Base-by-base conservation (phyloP, 2,888 invertebrate species). In the Trimorus sp. region DNA sequence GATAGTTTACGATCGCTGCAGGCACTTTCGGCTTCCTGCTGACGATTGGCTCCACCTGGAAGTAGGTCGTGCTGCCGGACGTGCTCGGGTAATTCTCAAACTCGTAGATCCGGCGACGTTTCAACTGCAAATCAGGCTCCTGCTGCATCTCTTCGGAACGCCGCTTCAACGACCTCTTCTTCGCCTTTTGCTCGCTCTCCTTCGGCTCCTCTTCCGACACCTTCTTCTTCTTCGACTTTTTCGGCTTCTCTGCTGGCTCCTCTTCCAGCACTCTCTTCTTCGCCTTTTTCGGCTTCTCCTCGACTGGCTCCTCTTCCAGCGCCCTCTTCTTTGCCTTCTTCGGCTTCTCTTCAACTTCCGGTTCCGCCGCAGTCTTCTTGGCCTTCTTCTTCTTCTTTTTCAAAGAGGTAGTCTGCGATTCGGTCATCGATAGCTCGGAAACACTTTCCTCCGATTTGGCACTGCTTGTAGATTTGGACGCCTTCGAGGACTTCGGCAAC, bases 61-160 rank as follows among this genome's bases (percentile, higher is more conserved):
- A 91, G 36, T 88, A 63, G 0, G 90, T 89, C 4, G 90, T 90
- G 49, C 89, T 85, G 58, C 89, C 90, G 11, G 66, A 71, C 3
- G 79, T 76, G 74, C 89, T 90, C 0, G 77, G 63, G 12, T 4
- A n/a, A n/a, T 5, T 11, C 16, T 9, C 11, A 4, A 26, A 26
- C 7, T 59, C 14, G 7, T 70, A 56, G 1, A 36, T 66, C 36
- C 42, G 40, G 37, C 60, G 36, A 5, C 75, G 65, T 36, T 76
- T 75, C 14, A 8, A 6, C 5, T 15, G 42, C 7, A 9, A 9
- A 0, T 15, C 9, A 14, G 26, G 8, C 66, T 82, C 71, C 5
- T 73, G 62, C 3, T 58, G 58, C 38, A 78, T 48, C n/a, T 73
- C 79, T 1, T 73, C 73, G 0, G 48, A 37, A 11, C 62, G 26